A percentile compares a stretch with the other conserved stretches of the same genome.
phyloP scores from a whole-genome alignment of 2,888 invertebrate species.

The Eugnorisma glareosa region DNA sequence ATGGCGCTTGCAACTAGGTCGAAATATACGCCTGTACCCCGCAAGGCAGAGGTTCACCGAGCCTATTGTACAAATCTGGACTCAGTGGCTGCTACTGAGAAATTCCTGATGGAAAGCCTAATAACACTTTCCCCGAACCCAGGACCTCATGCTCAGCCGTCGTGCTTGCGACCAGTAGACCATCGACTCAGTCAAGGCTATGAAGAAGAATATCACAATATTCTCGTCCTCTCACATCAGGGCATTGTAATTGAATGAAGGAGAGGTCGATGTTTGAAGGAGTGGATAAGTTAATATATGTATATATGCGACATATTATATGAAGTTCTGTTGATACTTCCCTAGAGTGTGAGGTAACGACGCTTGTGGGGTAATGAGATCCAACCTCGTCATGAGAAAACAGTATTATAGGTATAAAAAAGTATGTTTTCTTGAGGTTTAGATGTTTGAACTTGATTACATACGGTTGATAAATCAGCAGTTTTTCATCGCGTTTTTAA shows the following conservation, averaged over 20 bases:
- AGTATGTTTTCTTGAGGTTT: neutral
- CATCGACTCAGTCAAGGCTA: too few species aligned
- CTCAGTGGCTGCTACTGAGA: too few species aligned
- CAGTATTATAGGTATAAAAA: neutral
- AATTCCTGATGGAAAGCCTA: too few species aligned
- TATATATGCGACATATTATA: neutral
- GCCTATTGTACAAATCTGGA: too few species aligned
- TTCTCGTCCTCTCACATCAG: slow-evolving; percentile 24
- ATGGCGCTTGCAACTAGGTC: too few species aligned
- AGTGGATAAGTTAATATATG: slow-evolving; percentile 34
- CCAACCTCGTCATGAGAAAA: neutral
- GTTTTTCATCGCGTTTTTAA: too few species aligned
- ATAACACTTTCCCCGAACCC: too few species aligned
- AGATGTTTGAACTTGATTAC: neutral
- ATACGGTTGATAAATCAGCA: too few species aligned
- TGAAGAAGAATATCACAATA: slow-evolving; percentile 4
- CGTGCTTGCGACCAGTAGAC: too few species aligned
- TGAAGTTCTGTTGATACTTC: neutral
- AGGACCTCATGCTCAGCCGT: too few species aligned
- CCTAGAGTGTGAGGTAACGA: neutral
- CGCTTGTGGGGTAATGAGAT: slow-evolving; percentile 9
- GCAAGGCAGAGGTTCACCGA: too few species aligned
- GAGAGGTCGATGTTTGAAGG: slow-evolving; percentile 49
- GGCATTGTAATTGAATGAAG: slow-evolving; percentile 57
- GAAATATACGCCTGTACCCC: too few species aligned